A percentile compares a stretch with the other conserved stretches of the same genome.
Conservation (phyloP, 2,888 invertebrate species). For the Synanthedon myopaeformis region DNA sequence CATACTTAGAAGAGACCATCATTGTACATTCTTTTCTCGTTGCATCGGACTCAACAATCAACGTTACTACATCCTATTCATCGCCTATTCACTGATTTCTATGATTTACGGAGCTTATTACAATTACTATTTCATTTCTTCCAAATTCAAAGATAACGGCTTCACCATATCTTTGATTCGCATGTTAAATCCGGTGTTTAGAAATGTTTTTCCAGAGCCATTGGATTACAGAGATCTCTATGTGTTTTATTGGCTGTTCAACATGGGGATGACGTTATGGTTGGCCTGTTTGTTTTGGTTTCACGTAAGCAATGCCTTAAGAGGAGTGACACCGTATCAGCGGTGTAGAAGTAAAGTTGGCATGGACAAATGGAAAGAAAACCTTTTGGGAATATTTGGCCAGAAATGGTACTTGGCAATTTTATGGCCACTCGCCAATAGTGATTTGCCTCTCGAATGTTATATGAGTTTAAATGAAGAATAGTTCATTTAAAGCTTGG, state of each 20-base stretch:
- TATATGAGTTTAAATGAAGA: too few relatives aligned
- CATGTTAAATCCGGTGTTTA: constrained; percentile 29
- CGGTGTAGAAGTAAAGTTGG: constrained; percentile 42
- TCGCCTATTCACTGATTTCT: constrained; percentile 76
- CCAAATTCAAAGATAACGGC: constrained; percentile 21
- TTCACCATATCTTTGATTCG: constrained; percentile 19
- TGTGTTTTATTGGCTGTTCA: constrained; percentile 25
- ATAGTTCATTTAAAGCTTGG: too few relatives aligned
- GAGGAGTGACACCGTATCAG: constrained; percentile 61
- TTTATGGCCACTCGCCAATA: constrained; percentile 76
- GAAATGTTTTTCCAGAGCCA: constrained; percentile 19
- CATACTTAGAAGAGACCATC: constrained; percentile 84
- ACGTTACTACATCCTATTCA: constrained; percentile 81
- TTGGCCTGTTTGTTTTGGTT: constrained; percentile 20
- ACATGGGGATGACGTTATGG: constrained; percentile 26
- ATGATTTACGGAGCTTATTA: constrained; percentile 75
- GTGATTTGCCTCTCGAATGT: constrained; percentile 63
- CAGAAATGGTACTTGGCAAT: constrained; percentile 76
- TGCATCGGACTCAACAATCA: constrained; percentile 87
- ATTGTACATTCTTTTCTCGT: constrained; percentile 84
- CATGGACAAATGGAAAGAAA: constrained; percentile 74
- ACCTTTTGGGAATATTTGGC: constrained; percentile 79
- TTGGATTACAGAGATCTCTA: constrained; percentile 26
- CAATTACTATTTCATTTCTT: constrained; percentile 74
- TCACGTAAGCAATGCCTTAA: constrained; percentile 59